Percentiles rank a stretch among this genome's conserved stretches.
These are phyloP conservation scores for Drosophila insularis DNA, from an alignment of 1,140 invertebrate species.

Conservation along the genomic window DNA sequence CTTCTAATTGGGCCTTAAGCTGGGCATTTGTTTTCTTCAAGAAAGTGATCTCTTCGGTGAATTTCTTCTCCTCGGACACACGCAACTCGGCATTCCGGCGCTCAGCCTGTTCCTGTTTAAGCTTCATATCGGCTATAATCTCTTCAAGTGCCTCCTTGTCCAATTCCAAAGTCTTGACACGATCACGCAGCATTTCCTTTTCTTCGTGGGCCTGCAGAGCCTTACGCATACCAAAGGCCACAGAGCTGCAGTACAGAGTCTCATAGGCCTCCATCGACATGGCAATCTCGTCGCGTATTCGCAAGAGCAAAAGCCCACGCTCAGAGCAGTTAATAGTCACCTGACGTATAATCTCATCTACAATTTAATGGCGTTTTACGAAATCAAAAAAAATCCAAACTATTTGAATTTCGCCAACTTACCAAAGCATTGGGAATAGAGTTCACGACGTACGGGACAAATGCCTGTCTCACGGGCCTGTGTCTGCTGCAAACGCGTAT, in stretches of 20 bases:
- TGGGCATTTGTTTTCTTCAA: conserved; percentile 97
- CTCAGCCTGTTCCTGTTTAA: conserved; percentile 93
- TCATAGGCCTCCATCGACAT: conserved; percentile 98
- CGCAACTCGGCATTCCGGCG: conserved; percentile 91
- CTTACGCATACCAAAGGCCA: conserved; percentile 98
- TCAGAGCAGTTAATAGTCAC: conserved; percentile 99
- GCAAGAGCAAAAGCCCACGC: conserved; percentile 94
- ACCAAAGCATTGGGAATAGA: conserved; percentile 99
- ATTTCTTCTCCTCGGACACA: conserved; percentile 94
- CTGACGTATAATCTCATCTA: conserved; percentile 96
- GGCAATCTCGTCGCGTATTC: conserved; percentile 96
- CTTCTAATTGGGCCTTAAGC: conserved; percentile 95
- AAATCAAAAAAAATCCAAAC: neutral
- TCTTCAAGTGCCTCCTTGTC: conserved; percentile 91
- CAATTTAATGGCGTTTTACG: neutral
- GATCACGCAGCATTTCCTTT: conserved; percentile 85
- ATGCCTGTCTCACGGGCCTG: conserved; percentile 98
- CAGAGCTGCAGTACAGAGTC: conserved; percentile 97
- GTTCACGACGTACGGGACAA: conserved; percentile 95
- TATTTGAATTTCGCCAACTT: conserved; percentile 56
- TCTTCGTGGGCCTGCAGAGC: conserved; percentile 92
- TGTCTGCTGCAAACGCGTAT: conserved; percentile 93
- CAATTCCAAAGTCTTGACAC: conserved; percentile 85
- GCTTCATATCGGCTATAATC: conserved; percentile 90
- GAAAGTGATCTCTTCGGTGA: conserved; percentile 94